Base-by-base conservation (phyloP, 2,888 invertebrate genomes). In the Trachelus iudaicus region DNA sequence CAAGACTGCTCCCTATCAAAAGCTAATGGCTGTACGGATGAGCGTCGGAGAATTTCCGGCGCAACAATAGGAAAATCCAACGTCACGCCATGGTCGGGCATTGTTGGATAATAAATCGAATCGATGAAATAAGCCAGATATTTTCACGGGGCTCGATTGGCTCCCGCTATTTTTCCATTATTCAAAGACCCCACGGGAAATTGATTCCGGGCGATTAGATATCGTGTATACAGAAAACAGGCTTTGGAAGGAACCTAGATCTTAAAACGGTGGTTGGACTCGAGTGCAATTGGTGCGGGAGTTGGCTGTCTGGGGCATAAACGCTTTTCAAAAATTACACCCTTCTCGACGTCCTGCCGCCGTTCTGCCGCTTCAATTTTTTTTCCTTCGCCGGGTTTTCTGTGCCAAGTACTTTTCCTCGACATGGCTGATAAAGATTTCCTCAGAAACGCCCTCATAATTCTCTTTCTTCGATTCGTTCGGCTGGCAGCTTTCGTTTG, bases 91-190 rank as follows among this genome's bases (percentile, higher is more conserved):
- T 2, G 56, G 31, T 71, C 23, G 71, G 71, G 33, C 31, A 71
- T 71, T 71, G 71, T 71, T 71, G 71, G 71, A 71, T 71, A 71
- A 71, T 71, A 71, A 71, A 71, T 31, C 71, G 71, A 71, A 71
- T 71, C 71, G 71, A 33, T 23, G 71, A 4, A 71, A 31, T 31
- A 33, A 71, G 34, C 71, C 13, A 71, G 71, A 71, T 71, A 71
- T 71, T 31, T 71, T 71, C 71, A 34, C 71, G 71, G 15, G 11
- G 71, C 71, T 6, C 71, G 31, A 71, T 71, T 71, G 71, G 71
- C 71, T 71, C 15, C 71, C 31, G 31, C 15, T 33, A 34, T 71
- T 71, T 34, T 31, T 71, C 71, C 71, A 71, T 71, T 71, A 71
- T 71, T 71, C 71, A 71, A 34, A 71, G 71, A 71, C 71, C 71